Conservation (phyloP, 2,797 vertebrate genomes). For the Simalia tracyae region DNA sequence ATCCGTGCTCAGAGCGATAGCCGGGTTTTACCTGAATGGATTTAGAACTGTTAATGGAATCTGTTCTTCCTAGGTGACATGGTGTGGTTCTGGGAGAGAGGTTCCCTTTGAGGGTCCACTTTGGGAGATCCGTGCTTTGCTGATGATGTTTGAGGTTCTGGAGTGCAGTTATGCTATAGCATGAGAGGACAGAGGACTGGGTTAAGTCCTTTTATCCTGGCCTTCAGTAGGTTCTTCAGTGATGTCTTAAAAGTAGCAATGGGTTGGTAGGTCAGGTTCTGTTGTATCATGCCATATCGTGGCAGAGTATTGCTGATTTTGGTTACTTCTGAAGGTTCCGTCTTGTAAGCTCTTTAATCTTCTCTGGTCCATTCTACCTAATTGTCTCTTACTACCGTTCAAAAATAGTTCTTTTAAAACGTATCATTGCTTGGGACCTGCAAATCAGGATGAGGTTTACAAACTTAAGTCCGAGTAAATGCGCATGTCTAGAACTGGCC, state of each 20-base stretch:
- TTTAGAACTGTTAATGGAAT: neutral
- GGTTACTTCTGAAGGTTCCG: neutral
- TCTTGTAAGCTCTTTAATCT: neutral
- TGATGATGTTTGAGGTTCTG: neutral
- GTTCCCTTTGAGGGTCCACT: too few species aligned
- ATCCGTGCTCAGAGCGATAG: too few species aligned
- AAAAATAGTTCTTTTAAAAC: neutral
- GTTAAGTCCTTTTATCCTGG: neutral
- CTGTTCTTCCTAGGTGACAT: conserved; percentile 18
- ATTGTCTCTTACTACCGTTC: conserved; percentile 2
- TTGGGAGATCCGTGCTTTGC: neutral
- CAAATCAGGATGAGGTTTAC: neutral
- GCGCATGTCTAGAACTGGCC: neutral
- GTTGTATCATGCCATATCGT: neutral
- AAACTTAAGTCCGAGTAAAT: neutral
- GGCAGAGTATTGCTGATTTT: neutral
- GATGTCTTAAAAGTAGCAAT: neutral
- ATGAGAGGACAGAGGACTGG: neutral
- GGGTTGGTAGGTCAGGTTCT: neutral
- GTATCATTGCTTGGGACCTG: neutral
- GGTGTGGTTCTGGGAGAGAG: neutral
- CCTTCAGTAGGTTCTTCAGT: neutral
- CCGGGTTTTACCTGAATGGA: too few species aligned
- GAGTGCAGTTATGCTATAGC: neutral
- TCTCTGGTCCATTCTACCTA: neutral